These are phyloP conservation scores for Hozukius guyotensis DNA, from an alignment of 2,797 vertebrate species.

Conservation along the genomic window DNA sequence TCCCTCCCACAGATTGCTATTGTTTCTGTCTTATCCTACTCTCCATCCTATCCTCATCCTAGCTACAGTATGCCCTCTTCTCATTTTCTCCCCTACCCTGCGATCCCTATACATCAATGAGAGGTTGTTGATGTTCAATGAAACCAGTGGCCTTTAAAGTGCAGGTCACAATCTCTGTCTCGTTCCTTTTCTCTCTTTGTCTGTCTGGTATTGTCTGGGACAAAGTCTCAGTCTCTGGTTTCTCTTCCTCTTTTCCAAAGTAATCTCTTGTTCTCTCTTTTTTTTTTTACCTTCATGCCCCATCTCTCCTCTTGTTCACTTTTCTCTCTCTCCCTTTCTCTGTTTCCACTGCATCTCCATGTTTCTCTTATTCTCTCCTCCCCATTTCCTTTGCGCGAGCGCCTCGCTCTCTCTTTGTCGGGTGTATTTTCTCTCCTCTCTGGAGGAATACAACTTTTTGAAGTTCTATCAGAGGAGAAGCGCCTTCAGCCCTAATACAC, in stretches of 20 bases:
- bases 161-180: conserved; percentile 16
- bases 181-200: neutral
- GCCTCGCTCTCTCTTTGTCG: conserved; percentile 1
- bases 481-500: conserved; percentile 64
- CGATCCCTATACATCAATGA: conserved; percentile 27
- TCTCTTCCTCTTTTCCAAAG: conserved; percentile 5
- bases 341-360: conserved; percentile 35
- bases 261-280: conserved; percentile 25
- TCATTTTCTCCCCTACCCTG: neutral
- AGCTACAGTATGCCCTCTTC: neutral
- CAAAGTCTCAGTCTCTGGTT: conserved; percentile 18
- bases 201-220: conserved; percentile 5
- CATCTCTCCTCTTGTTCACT: conserved; percentile 2
- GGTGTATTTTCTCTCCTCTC: conserved; percentile 58
- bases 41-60: neutral
- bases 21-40: neutral
- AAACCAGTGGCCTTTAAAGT: conserved; percentile 32
- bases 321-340: conserved; percentile 2
- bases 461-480: conserved; percentile 60
- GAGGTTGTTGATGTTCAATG: conserved; percentile 18
- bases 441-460: conserved; percentile 63
- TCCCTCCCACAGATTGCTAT: neutral
- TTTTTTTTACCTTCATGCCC: neutral
- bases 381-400: conserved; percentile 46
- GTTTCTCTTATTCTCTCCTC: conserved; percentile 40